Percentiles rank a stretch among this genome's conserved stretches.
Conservation (phyloP, 2,888 invertebrate species). For the Andrena minutula region DNA sequence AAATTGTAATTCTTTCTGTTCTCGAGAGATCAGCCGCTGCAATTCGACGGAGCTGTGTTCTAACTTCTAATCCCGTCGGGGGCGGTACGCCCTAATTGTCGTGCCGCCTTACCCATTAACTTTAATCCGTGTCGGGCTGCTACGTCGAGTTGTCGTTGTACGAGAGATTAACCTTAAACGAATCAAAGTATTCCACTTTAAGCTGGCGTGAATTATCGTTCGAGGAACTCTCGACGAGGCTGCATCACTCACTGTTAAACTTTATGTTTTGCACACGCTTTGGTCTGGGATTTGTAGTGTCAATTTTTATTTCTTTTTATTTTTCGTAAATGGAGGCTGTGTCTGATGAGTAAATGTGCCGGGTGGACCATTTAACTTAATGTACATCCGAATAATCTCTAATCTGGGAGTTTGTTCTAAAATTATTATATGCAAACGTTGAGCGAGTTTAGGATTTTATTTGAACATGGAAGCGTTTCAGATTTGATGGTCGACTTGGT, state of each 20-base stretch:
- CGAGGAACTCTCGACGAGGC: background rate
- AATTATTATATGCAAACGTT: too few species aligned
- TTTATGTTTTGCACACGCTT: background rate
- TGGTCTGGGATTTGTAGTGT: too few species aligned
- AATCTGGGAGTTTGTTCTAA: too few species aligned
- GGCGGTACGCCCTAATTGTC: background rate
- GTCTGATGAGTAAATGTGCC: too few species aligned
- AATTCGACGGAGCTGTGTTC: background rate
- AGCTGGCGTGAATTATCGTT: conserved; percentile 2
- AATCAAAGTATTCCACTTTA: conserved; percentile 11
- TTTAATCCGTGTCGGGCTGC: conserved; percentile 1
- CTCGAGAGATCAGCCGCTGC: background rate
- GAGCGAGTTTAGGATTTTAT: too few species aligned
- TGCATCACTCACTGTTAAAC: conserved; percentile 14
- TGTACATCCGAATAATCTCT: too few species aligned
- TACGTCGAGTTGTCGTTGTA: background rate
- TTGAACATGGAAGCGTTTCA: too few species aligned
- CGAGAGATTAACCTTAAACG: conserved; percentile 17
- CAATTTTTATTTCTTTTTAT: too few species aligned
- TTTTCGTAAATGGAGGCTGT: too few species aligned
- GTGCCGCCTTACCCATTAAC: background rate
- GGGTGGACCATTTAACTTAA: too few species aligned
- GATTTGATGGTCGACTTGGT: too few species aligned
- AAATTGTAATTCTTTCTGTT: background rate
- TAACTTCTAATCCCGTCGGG: conserved; percentile 2